phyloP scores from a whole-genome alignment of 1,140 invertebrate species.

The Whitmania pigra region DNA sequence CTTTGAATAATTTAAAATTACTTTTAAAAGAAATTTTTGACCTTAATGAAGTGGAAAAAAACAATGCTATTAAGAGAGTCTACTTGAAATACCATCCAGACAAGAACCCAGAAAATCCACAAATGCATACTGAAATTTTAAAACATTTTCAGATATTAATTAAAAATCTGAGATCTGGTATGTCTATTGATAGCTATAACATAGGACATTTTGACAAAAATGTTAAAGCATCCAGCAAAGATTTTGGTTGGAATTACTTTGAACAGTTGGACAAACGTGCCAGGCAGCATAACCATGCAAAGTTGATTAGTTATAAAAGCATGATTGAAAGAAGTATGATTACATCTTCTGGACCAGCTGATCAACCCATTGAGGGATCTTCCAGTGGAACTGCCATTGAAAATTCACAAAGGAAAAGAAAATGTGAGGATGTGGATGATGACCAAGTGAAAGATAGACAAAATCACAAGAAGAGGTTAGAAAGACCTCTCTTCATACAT shows the following conservation, averaged over 20 bases:
- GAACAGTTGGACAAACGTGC: not conserved
- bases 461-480: too few relatives aligned
- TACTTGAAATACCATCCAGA: conserved; percentile 26
- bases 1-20: conserved; percentile 23
- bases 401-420: too few relatives aligned
- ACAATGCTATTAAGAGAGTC: conserved; percentile 21
- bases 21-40: conserved; percentile 27
- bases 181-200: not conserved
- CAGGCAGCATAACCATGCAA: not conserved
- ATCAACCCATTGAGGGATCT: too few relatives aligned
- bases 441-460: too few relatives aligned
- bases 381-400: too few relatives aligned
- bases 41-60: conserved; percentile 17
- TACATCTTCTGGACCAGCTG: too few relatives aligned
- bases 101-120: conserved; percentile 27
- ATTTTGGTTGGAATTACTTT: not conserved
- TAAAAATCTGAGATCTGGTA: conserved; percentile 8
- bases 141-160: conserved; percentile 26
- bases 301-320: too few relatives aligned
- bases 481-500: too few relatives aligned
- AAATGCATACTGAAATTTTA: conserved; percentile 29
- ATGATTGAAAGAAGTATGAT: too few relatives aligned
- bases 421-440: too few relatives aligned
- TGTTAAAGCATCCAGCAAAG: not conserved
- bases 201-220: too few relatives aligned